These are phyloP conservation scores for Syngnathus acus DNA, from an alignment of 2,797 vertebrate species.

Conservation along the genomic window DNA sequence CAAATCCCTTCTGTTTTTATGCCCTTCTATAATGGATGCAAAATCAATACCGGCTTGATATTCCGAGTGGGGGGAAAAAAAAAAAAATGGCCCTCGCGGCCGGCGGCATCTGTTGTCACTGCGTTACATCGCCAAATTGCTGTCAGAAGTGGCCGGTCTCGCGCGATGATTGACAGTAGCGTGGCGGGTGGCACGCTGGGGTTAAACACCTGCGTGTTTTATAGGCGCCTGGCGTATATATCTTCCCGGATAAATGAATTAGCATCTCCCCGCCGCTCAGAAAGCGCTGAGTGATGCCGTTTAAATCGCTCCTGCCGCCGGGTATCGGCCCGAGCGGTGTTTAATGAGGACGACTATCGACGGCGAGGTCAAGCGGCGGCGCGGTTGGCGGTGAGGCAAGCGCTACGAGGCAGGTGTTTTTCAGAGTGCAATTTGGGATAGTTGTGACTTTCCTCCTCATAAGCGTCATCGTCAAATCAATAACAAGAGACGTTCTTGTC, in stretches of 20 bases:
- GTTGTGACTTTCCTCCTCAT: constrained; percentile 26
- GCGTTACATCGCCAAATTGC: constrained; percentile 51
- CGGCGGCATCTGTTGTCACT: constrained; percentile 30
- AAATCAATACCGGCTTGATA: constrained; percentile 63
- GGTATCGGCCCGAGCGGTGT: constrained; percentile 36
- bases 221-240: constrained; percentile 48
- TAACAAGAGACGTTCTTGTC: constrained; percentile 9
- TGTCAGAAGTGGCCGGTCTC: constrained; percentile 57
- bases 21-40: constrained; percentile 49
- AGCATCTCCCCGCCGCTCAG: constrained; percentile 36
- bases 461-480: constrained; percentile 16
- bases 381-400: constrained; percentile 30
- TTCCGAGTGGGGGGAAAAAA: constrained; percentile 22
- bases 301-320: constrained; percentile 55
- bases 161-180: constrained; percentile 61
- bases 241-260: constrained; percentile 54
- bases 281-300: constrained; percentile 59
- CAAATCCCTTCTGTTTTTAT: constrained; percentile 48
- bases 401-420: constrained; percentile 44
- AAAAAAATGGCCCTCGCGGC: constrained; percentile 49
- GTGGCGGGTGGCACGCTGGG: constrained; percentile 45
- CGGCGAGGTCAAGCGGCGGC: constrained; percentile 60
- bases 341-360: constrained; percentile 68
- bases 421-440: constrained; percentile 30
- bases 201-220: constrained; percentile 62